Conservation (phyloP, 2,888 invertebrate genomes). For the Oscheius sp. region DNA sequence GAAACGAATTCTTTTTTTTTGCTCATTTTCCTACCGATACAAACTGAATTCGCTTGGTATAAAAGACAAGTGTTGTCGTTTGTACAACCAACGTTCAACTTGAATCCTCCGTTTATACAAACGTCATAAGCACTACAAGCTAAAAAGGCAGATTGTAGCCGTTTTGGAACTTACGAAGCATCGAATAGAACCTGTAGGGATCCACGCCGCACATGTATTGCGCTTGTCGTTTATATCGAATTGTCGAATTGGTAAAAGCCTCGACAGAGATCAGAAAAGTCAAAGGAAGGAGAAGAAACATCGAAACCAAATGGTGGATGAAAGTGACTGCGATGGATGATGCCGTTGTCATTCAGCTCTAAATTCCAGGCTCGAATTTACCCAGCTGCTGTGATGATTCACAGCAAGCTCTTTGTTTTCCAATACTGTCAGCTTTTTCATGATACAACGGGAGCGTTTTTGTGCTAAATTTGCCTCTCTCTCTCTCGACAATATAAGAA, state of each 20-base stretch:
- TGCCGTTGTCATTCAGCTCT: background rate
- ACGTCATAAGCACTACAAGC: conserved; percentile 48
- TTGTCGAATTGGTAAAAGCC: background rate
- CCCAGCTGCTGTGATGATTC: conserved; percentile 15
- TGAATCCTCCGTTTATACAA: conserved; percentile 53
- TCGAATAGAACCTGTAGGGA: conserved; percentile 42
- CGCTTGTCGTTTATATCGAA: background rate
- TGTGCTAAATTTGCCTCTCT: no score
- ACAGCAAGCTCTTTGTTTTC: conserved; percentile 3
- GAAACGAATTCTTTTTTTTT: background rate
- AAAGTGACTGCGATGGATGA: background rate
- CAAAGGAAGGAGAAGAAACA: background rate
- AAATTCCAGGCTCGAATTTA: background rate
- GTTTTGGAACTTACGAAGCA: conserved; percentile 39
- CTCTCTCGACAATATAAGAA: no score
- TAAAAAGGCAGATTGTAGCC: conserved; percentile 25
- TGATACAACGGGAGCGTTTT: no score
- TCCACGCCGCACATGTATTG: conserved; percentile 46
- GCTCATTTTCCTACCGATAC: conserved; percentile 31
- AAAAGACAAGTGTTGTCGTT: conserved; percentile 39
- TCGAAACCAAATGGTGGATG: background rate
- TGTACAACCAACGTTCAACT: conserved; percentile 44
- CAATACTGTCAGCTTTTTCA: background rate
- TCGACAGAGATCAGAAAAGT: background rate
- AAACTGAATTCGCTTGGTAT: conserved; percentile 33